A percentile compares a stretch with the other conserved stretches of the same genome.
Conservation (phyloP, 2,888 invertebrate genomes). For the Diarsia dahlii region DNA sequence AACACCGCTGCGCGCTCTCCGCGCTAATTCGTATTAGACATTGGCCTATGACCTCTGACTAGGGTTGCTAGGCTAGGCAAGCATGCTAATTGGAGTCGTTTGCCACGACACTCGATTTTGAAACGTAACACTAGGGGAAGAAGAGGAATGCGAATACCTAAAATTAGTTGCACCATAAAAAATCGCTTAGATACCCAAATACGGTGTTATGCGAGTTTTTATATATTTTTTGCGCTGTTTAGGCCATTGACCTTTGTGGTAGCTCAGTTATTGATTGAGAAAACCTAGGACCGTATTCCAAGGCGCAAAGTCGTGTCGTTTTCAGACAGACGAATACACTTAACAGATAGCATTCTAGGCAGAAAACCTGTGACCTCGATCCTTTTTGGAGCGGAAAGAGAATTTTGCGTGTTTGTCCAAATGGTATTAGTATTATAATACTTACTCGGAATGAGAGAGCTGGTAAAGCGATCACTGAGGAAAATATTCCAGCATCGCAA, state of each 20-base stretch:
- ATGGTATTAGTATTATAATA: constrained; percentile 34
- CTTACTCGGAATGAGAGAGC: constrained; percentile 23
- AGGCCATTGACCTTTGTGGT: constrained; percentile 36
- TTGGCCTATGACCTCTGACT: constrained; percentile 65
- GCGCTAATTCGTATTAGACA: constrained; percentile 61
- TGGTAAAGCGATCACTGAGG: background rate
- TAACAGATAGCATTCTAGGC: constrained; percentile 41
- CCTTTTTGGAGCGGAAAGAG: constrained; percentile 54
- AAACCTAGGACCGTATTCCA: constrained; percentile 34
- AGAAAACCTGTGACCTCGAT: constrained; percentile 61
- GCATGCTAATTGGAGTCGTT: constrained; percentile 51
- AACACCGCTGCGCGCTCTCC: constrained; percentile 32
- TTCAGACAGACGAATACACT: constrained; percentile 42
- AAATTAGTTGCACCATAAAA: constrained; percentile 19
- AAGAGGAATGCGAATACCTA: constrained; percentile 10
- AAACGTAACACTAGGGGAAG: constrained; percentile 28
- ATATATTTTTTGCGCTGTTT: constrained; percentile 33
- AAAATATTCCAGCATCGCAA: background rate
- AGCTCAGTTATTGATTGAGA: constrained; percentile 42
- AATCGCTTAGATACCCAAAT: constrained; percentile 9
- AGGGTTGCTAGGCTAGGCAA: constrained; percentile 60
- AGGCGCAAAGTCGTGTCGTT: constrained; percentile 35
- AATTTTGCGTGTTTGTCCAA: constrained; percentile 53
- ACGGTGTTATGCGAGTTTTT: constrained; percentile 8
- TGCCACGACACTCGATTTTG: constrained; percentile 31